Percentiles rank a stretch among this genome's conserved stretches.
These are phyloP conservation scores for Lophura swinhoii DNA, from an alignment of 2,797 vertebrate genomes.

Conservation along the genomic window DNA sequence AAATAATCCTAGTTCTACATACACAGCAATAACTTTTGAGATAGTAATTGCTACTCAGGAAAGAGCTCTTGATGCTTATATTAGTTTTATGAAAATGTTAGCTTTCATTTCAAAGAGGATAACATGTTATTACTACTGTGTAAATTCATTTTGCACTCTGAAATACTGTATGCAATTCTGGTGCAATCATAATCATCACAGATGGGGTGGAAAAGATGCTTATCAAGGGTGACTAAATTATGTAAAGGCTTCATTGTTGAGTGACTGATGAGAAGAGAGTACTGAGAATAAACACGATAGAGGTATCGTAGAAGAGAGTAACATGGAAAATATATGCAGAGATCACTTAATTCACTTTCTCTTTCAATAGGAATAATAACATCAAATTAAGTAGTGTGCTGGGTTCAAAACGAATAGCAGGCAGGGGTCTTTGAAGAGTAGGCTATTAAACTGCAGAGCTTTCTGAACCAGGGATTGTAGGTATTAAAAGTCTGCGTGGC, in stretches of 20 bases:
- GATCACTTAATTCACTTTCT: neutral
- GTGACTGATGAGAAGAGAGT: neutral
- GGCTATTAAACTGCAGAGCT: neutral
- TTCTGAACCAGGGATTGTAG: neutral
- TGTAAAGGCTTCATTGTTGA: neutral
- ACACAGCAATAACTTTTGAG: constrained; percentile 27
- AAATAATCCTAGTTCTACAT: constrained; percentile 44
- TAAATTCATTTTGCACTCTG: neutral
- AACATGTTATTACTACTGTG: neutral
- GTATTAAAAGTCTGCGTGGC: neutral
- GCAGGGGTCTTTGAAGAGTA: neutral
- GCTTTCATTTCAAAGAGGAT: constrained; percentile 23
- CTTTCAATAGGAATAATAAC: neutral
- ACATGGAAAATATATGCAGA: neutral
- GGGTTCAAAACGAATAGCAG: neutral
- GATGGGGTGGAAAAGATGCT: neutral
- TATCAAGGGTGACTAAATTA: neutral
- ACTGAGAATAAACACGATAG: neutral
- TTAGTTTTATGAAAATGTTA: constrained; percentile 44
- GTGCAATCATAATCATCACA: neutral
- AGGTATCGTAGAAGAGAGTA: neutral
- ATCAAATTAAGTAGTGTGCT: neutral
- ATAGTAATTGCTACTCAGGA: constrained; percentile 35
- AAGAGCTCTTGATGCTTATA: constrained; percentile 18
- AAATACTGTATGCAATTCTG: neutral